Evolutionary conservation across 1,140 invertebrate genomes (phyloP), one percentile per base, ranked within the genome.

Genomic region (Lasioglossum albipes): DNA sequence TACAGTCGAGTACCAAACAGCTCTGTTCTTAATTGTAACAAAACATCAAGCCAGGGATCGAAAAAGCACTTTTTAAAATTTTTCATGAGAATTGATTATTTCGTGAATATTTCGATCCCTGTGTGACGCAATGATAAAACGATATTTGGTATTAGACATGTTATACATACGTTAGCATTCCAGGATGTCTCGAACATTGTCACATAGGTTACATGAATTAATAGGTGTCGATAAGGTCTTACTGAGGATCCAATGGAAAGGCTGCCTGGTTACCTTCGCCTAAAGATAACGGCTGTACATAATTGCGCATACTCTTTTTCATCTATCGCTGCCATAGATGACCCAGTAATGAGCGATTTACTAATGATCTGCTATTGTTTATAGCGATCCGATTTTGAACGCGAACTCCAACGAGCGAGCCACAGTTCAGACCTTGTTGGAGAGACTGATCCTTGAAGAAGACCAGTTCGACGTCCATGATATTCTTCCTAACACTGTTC

Each of bases 381-480:
- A 62, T 92, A 98, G 97, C 92, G 98, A 98, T 95, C 98, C 98
- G 72, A 97, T 98, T 77, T 94, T 97, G 64, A 97, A 98, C 89
- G 94, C 95, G 2, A 97, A 97, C 88, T 97, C 96, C 20, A 97
- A 98, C 87, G 97, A 98, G 89, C 95, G 97, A 86, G 96, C 97
- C 16, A 96, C 95, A 9, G 97, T 99, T 2, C 96, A 98, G 90
- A 93, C 95, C 74, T 93, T 99, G 45, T 93, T 98, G 71, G 96
- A 98, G 92, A 96, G 96, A 91, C 93, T 98, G 0, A 98, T 99
- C 81, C 94, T 98, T 12, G 97, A 98, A 94, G 96, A 98, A 91
- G 97, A 97, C 93, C 97, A 98, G 92, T 98, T 98, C 90, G 97
- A 98, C 88, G 97, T 99, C 2, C 95, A 97, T 84, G 97, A 98